Conservation (phyloP, 2,797 vertebrate genomes). For the Naso thynnoides region DNA sequence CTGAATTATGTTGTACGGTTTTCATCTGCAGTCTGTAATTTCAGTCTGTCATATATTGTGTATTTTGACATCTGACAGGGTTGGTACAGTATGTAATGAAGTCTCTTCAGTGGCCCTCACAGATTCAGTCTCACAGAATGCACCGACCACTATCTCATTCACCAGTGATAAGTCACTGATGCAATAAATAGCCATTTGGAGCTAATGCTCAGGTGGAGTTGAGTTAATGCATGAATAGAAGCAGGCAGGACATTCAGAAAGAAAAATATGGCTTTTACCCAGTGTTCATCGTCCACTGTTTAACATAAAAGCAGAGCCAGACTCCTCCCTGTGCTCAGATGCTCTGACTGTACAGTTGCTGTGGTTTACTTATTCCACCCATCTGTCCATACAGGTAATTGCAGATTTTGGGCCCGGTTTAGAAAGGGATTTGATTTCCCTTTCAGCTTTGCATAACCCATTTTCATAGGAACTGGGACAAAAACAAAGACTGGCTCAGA, state of each 20-base stretch:
- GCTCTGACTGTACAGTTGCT: constrained; percentile 26
- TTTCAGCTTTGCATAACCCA: constrained; percentile 60
- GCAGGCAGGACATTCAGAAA: constrained; percentile 26
- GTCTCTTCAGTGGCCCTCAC: constrained; percentile 51
- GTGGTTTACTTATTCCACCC: constrained; percentile 47
- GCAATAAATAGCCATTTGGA: constrained; percentile 70
- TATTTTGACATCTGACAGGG: constrained; percentile 63
- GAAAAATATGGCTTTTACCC: constrained; percentile 38
- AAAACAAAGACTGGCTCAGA: constrained; percentile 63
- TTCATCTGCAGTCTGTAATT: constrained; percentile 49
- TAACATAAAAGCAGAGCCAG: constrained; percentile 36
- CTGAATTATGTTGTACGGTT: constrained; percentile 39
- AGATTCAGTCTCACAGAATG: constrained; percentile 35
- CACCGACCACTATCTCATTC: constrained; percentile 35
- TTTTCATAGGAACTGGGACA: constrained; percentile 63
- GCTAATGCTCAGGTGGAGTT: constrained; percentile 39
- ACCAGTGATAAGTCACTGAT: constrained; percentile 64
- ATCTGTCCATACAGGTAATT: constrained; percentile 62
- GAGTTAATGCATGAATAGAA: constrained; percentile 42
- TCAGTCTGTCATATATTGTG: constrained; percentile 51
- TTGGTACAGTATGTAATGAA: constrained; percentile 46
- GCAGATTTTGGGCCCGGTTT: constrained; percentile 51
- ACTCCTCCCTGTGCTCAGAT: constrained; percentile 21
- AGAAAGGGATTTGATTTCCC: constrained; percentile 51
- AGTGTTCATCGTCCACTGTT: constrained; percentile 39